phyloP scores from a whole-genome alignment of 2,113 vertebrate genomes.

The Lamprotornis superbus region DNA sequence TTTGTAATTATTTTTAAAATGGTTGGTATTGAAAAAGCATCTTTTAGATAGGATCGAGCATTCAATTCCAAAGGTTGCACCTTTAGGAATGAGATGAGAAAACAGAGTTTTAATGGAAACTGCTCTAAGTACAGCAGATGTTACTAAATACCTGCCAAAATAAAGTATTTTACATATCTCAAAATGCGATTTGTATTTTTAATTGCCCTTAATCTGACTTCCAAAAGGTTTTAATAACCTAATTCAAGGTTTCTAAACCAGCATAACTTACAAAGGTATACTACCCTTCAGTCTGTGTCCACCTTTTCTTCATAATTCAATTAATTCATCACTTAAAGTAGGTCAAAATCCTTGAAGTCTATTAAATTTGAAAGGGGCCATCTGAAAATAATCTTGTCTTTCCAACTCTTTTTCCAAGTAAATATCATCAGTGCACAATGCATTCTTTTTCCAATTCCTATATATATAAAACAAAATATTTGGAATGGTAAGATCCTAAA shows the following conservation, averaged over 20 bases:
- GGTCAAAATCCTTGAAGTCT: not conserved
- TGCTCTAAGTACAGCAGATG: not conserved
- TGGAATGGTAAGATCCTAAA: not conserved
- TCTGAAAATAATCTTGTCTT: not conserved
- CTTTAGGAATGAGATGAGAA: not conserved
- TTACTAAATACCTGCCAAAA: not conserved
- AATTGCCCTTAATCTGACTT: not conserved
- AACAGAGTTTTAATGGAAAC: not conserved
- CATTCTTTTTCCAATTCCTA: not conserved
- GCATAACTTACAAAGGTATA: not conserved
- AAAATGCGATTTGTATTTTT: not conserved
- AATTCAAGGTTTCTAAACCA: not conserved
- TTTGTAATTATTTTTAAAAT: not conserved
- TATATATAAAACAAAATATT: not conserved
- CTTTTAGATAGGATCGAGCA: not conserved
- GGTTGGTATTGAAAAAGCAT: not conserved
- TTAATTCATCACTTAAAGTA: not conserved
- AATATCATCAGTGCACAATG: not conserved
- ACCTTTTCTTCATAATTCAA: not conserved
- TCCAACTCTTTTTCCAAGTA: not conserved
- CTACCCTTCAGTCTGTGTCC: not conserved
- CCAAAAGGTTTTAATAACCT: not conserved
- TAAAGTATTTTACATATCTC: not conserved
- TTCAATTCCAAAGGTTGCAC: not conserved
- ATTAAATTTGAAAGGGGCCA: not conserved